phyloP scores from a whole-genome alignment of 1,140 invertebrate species.

The Ceratosolen fusciceps region DNA sequence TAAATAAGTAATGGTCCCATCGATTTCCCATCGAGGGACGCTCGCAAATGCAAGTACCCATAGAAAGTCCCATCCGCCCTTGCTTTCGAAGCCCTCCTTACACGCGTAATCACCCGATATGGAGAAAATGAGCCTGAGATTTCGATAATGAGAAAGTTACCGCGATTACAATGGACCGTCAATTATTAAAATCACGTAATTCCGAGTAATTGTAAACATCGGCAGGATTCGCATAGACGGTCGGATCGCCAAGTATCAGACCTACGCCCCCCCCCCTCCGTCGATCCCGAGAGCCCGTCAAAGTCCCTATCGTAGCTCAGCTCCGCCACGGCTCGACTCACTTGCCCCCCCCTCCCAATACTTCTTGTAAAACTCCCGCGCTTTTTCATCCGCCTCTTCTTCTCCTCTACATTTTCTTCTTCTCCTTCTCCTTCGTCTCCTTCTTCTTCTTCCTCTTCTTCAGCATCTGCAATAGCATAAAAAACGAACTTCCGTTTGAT shows the following conservation, averaged over 20 bases:
- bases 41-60: not conserved
- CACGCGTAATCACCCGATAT: not conserved
- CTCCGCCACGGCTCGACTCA: not conserved
- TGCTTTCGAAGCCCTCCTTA: not conserved
- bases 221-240: not conserved
- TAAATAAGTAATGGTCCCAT: not conserved
- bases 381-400: slow-evolving; percentile 4
- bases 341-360: slow-evolving; percentile 5
- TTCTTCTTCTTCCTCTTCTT: too few relatives aligned
- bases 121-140: too few relatives aligned
- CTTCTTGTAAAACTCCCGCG: slow-evolving; percentile 31
- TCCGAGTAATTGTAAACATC: slow-evolving; percentile 1
- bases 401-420: too few relatives aligned
- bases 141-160: too few relatives aligned
- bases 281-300: not conserved
- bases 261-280: not conserved
- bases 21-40: not conserved
- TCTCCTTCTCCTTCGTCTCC: too few relatives aligned
- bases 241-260: not conserved
- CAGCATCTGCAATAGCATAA: slow-evolving; percentile 39
- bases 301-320: not conserved
- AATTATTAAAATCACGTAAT: not conserved
- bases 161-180: not conserved
- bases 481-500: slow-evolving; percentile 44
- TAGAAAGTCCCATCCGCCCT: not conserved